Percentiles rank a stretch among this genome's conserved stretches.
phyloP scores from a whole-genome alignment of 2,113 vertebrate genomes.

The Xenopus tropicalis region DNA sequence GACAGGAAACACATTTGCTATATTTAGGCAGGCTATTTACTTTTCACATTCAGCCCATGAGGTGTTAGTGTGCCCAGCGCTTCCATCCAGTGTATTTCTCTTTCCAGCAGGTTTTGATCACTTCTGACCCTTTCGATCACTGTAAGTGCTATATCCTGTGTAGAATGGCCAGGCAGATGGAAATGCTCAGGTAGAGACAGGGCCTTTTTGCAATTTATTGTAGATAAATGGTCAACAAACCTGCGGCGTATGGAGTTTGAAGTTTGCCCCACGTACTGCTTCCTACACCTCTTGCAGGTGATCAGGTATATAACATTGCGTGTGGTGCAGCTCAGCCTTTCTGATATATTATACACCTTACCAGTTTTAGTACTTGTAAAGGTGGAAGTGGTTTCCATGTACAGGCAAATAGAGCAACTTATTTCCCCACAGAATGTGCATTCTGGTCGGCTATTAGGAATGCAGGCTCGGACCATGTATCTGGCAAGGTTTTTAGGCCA shows the following conservation, averaged over 20 bases:
- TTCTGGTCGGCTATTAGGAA: neutral
- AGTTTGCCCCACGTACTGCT: conserved; percentile 15
- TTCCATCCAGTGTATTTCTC: conserved; percentile 5
- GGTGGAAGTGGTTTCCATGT: conserved; percentile 2
- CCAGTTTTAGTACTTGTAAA: neutral
- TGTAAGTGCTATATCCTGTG: neutral
- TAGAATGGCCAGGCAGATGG: neutral
- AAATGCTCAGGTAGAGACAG: neutral
- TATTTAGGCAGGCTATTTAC: no score
- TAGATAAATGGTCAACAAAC: conserved; percentile 4
- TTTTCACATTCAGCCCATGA: conserved; percentile 1
- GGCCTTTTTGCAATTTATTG: neutral
- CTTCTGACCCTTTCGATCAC: neutral
- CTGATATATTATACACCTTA: neutral
- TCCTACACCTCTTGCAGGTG: conserved; percentile 13
- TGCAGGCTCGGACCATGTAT: conserved; percentile 5
- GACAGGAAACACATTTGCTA: no score
- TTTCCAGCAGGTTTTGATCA: neutral
- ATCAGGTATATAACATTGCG: conserved; percentile 19
- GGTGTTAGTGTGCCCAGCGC: neutral
- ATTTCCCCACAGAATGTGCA: conserved; percentile 10
- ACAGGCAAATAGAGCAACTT: neutral
- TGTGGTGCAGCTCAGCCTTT: neutral
- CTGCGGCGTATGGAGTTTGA: neutral
- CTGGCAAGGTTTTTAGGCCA: conserved; percentile 12